Percentiles rank a stretch among this genome's conserved stretches.
Evolutionary conservation across 1,140 invertebrate genomes (phyloP).

Genomic region (Teleogryllus occipitalis): DNA sequence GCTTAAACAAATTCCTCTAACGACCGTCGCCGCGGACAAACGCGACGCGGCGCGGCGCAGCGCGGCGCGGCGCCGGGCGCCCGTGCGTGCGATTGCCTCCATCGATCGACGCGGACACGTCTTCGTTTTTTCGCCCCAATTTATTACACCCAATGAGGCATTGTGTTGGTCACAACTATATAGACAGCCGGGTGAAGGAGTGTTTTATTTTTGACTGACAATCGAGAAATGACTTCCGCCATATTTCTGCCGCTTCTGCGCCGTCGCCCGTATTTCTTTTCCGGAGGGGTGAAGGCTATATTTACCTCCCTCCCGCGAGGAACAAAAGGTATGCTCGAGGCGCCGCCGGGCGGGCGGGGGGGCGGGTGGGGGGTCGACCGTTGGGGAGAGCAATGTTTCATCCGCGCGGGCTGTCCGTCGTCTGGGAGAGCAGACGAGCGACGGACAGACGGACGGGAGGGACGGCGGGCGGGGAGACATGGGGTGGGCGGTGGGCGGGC

Average conservation of each 20-base stretch:
- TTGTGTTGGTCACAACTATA: neutral
- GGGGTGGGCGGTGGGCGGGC: too few relatives aligned
- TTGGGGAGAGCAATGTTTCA: neutral
- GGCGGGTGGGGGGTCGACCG: too few relatives aligned
- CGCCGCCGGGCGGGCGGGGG: too few relatives aligned
- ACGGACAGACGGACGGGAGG: too few relatives aligned
- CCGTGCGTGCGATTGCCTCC: neutral
- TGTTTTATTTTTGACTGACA: constrained; percentile 5
- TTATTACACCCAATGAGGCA: neutral
- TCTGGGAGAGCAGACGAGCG: neutral
- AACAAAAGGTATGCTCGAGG: neutral
- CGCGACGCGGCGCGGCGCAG: too few relatives aligned
- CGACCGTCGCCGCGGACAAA: neutral
- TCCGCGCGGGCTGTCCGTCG: neutral
- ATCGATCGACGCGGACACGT: neutral
- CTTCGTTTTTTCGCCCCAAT: neutral
- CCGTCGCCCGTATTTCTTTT: neutral
- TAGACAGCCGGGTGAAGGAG: neutral
- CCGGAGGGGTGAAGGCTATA: neutral
- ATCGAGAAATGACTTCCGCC: constrained; percentile 3
- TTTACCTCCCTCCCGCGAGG: neutral
- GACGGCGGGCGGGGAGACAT: too few relatives aligned
- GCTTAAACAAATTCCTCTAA: neutral
- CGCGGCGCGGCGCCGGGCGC: too few relatives aligned
- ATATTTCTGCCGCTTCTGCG: neutral